Base-by-base conservation (phyloP, 2,888 invertebrate genomes). In the Malthinus seriepunctatus region DNA sequence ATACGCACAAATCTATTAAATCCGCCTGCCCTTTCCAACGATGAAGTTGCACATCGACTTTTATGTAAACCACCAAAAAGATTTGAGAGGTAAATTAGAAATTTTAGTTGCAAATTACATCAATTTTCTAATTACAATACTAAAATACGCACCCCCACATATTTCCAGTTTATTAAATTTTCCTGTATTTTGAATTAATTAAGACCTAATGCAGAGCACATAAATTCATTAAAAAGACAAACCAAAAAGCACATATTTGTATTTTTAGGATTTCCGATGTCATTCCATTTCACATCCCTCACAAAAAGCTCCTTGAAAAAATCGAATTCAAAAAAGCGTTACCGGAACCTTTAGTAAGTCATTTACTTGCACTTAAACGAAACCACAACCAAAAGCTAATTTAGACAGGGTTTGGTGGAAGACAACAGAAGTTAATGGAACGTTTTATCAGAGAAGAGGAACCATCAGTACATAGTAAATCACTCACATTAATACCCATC, bases 261-360 rank as follows among this genome's bases (percentile, higher is more conserved):
- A 8, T 0, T 23, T 23, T 23, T 32, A 62, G 62, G 9, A 45
- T 49, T 38, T 12, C 50, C 1, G 56, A 60, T 48, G 65, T 60
- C 6, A 63, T 71, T 39, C 71, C 71, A 5, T 71, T 70, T 50
- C 71, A 71, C 46, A 64, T 71, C 6, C 71, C 71, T 1, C 86
- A 86, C 67, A 84, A 81, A 67, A 85, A 84, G 66, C 72, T 87
- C 15, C 71, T 87, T 60, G 85, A 86, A 64, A 85, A 84, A 73
- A 84, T 86, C 55, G 86, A 86, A 72, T 81, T 78, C 67, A 83
- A 84, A 32, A 80, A 79, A 64, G 76, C 79, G 59, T 76, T 78
- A 56, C 81, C 83, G 0, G 86, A 87, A 70, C 87, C 87, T 15
- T 72, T 87, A 80, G 88, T 87, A 79, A 75, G 69, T 66, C 32